A percentile compares a stretch with the other conserved stretches of the same genome.
phyloP scores from a whole-genome alignment of 2,888 invertebrate species.

The Campoplex nolae region DNA sequence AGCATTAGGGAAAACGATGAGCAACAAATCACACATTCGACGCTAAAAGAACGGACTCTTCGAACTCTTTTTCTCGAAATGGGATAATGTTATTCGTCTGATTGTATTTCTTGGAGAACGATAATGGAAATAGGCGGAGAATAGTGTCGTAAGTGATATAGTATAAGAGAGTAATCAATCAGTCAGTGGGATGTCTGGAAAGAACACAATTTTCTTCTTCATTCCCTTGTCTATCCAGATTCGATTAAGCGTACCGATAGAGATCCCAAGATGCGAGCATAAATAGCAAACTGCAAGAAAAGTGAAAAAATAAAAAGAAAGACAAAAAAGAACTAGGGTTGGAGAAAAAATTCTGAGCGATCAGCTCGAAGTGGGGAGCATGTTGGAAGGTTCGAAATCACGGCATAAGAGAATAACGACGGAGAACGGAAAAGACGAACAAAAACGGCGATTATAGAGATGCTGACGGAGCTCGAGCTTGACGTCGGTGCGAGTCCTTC shows the following conservation, averaged over 20 bases:
- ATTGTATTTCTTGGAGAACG: slow-evolving; percentile 21
- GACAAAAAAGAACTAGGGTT: slow-evolving; percentile 21
- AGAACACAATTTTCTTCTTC: slow-evolving; percentile 28
- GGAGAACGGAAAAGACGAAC: slow-evolving; percentile 74
- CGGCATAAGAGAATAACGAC: slow-evolving; percentile 70
- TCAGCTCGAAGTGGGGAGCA: slow-evolving; percentile 37
- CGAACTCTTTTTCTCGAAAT: background rate
- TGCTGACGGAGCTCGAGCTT: slow-evolving; percentile 75
- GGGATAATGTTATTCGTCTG: background rate
- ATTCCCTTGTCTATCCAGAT: slow-evolving; percentile 60
- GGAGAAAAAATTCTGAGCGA: slow-evolving; percentile 40
- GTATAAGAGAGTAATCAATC: slow-evolving; percentile 59
- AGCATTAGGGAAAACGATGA: background rate
- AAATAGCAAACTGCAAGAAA: slow-evolving; percentile 60
- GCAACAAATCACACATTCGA: background rate
- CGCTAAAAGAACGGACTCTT: background rate
- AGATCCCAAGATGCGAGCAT: slow-evolving; percentile 51
- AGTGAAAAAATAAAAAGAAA: slow-evolving; percentile 24
- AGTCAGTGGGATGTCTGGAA: background rate
- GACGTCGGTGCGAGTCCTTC: slow-evolving; percentile 48
- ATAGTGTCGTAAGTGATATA: slow-evolving; percentile 31
- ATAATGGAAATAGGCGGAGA: slow-evolving; percentile 53
- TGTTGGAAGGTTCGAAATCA: slow-evolving; percentile 55
- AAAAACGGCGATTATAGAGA: slow-evolving; percentile 82
- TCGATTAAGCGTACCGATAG: slow-evolving; percentile 60